phyloP scores from a whole-genome alignment of 2,113 vertebrate genomes.

The Tachycineta bicolor region DNA sequence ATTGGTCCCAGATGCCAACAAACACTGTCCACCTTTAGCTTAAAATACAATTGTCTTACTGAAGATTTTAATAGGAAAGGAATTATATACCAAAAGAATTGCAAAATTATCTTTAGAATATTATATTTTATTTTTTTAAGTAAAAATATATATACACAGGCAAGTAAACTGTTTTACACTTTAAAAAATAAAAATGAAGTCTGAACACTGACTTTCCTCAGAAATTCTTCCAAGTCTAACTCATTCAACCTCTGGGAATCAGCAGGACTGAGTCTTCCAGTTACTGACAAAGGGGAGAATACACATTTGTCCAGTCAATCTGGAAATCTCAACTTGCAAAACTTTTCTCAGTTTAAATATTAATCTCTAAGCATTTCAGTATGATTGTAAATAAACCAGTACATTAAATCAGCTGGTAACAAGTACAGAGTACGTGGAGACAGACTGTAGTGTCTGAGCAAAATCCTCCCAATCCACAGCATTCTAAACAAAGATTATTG shows the following conservation, averaged over 20 bases:
- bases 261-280: conserved; percentile 38
- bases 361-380: conserved; percentile 6
- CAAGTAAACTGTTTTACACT: conserved; percentile 34
- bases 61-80: conserved; percentile 4
- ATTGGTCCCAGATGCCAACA: conserved; percentile 24
- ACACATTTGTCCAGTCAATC: neutral
- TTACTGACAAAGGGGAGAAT: conserved; percentile 11
- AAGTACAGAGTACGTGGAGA: neutral
- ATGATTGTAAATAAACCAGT: neutral
- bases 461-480: neutral
- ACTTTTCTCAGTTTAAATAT: neutral
- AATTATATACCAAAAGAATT: neutral
- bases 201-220: conserved; percentile 13
- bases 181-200: conserved; percentile 34
- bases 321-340: conserved; percentile 17
- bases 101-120: conserved; percentile 20
- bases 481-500: neutral
- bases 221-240: conserved; percentile 22
- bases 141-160: conserved; percentile 56
- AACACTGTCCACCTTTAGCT: neutral
- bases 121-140: conserved; percentile 27
- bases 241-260: conserved; percentile 8
- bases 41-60: conserved; percentile 12
- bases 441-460: neutral
- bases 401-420: neutral